Base-by-base conservation (phyloP, 2,113 vertebrate species). In the Elanoides forficatus region DNA sequence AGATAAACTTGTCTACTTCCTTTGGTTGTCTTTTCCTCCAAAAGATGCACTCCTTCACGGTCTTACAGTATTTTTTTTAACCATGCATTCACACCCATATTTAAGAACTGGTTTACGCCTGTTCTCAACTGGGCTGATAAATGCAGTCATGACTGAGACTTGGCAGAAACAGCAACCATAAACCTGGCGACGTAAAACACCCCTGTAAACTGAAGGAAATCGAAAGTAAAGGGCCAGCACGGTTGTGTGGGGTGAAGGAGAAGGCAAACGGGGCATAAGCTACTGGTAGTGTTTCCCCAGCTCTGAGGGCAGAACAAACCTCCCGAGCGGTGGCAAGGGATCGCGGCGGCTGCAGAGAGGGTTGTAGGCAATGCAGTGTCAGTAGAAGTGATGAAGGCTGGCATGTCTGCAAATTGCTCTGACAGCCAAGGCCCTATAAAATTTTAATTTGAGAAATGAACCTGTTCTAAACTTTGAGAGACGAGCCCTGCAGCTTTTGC, bases 361-460 rank as follows among this genome's bases (percentile, higher is more conserved):
- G 62, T 13, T 86, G 86, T 15, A 55, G 78, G 72, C 65, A 10
- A 6, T 17, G 42, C 3, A 3, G 27, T 63, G 58, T 55, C 78
- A 87, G 87, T 65, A 40, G 74, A 15, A 38, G 62, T 4, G 88
- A 56, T 3, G 82, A 34, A 60, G 60, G 58, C 23, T 68, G 56
- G 59, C 34, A 0, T 22, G 38, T 14, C 85, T 96, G 94, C 74
- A 92, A 73, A 96, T 68, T 22, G 76, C 42, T 88, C 93, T 93
- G 95, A 95, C 90, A 91, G 84, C 52, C 90, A 70, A 65, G 62
- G 45, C 50, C 65, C 48, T 12, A 85, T 80, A 48, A 84, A 95
- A 92, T 72, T 91, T 95, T 95, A 92, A 94, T 94, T 73, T 79
- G 85, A 93, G 85, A 83, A 68, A 95, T 50, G 84, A 93, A 84